Evolutionary conservation across 2,113 vertebrate species (phyloP).

Genomic region (Phyllostomus hastatus): DNA sequence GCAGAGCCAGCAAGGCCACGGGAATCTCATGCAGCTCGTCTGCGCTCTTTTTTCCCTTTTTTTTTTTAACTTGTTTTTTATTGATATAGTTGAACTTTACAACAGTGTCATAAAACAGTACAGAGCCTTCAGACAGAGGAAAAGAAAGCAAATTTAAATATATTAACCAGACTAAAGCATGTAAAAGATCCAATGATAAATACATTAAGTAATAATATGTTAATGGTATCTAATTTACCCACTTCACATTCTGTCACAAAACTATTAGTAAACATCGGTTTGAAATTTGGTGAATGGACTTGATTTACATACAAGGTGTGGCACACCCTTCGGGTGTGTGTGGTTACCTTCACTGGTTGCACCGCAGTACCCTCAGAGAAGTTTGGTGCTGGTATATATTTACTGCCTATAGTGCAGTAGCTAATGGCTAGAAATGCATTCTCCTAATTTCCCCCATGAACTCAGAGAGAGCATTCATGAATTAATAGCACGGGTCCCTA

Average conservation of each 20-base stretch:
- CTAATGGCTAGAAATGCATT: slow-evolving; percentile 40
- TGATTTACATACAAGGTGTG: neutral
- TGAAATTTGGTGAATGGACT: slow-evolving; percentile 26
- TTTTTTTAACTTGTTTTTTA: slow-evolving; percentile 71
- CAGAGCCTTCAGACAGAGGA: slow-evolving; percentile 47
- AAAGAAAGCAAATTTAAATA: slow-evolving; percentile 70
- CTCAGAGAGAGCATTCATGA: slow-evolving; percentile 19
- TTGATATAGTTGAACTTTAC: slow-evolving; percentile 72
- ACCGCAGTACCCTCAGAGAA: neutral
- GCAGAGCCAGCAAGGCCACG: neutral
- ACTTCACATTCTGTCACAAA: neutral
- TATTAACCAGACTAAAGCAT: slow-evolving; percentile 74
- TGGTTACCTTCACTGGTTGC: neutral
- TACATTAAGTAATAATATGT: slow-evolving; percentile 59
- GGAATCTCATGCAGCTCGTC: neutral
- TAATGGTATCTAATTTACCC: slow-evolving; percentile 14
- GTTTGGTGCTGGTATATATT: neutral
- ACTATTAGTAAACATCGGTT: slow-evolving; percentile 42
- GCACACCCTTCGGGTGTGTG: neutral
- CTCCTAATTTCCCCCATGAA: slow-evolving; percentile 48
- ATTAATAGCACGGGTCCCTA: slow-evolving; percentile 45
- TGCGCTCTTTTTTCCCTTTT: neutral
- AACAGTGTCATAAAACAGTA: slow-evolving; percentile 66
- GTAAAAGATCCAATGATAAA: slow-evolving; percentile 71
- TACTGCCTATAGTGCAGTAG: slow-evolving; percentile 36